These are phyloP conservation scores for Sycobia sp. DNA, from an alignment of 1,140 invertebrate genomes.

Conservation along the genomic window DNA sequence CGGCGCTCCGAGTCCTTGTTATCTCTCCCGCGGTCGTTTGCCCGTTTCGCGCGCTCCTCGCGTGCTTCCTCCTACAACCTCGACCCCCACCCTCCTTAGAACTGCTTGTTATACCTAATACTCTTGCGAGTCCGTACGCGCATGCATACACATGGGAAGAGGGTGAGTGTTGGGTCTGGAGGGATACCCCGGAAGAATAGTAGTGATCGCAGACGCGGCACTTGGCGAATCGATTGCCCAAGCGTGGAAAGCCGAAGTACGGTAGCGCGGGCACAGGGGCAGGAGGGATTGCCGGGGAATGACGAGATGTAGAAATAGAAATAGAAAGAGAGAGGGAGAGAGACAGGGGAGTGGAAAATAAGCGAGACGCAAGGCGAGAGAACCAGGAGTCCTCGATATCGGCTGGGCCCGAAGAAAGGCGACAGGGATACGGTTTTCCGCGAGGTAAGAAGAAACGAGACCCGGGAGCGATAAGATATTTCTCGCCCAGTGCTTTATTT, in stretches of 20 bases:
- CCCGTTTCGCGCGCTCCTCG: constrained; percentile 13
- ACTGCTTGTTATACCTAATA: constrained; percentile 11
- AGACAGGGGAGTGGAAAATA: too few species aligned
- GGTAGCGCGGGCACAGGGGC: too few species aligned
- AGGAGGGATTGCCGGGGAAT: background rate
- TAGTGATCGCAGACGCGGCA: constrained; percentile 1
- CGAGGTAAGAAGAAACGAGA: constrained; percentile 37
- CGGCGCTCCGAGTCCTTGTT: constrained; percentile 50
- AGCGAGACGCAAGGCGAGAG: background rate
- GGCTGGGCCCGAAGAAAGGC: too few species aligned
- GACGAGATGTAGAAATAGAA: background rate
- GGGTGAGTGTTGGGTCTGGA: too few species aligned
- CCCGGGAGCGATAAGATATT: constrained; percentile 48
- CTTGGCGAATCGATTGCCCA: constrained; percentile 9
- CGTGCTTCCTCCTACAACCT: too few species aligned
- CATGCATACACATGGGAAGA: too few species aligned
- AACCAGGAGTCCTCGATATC: constrained; percentile 31
- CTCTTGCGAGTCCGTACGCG: too few species aligned
- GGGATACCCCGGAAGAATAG: background rate
- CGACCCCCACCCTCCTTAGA: background rate
- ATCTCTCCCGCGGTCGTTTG: constrained; percentile 41
- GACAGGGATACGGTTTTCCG: constrained; percentile 22
- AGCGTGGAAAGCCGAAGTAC: background rate
- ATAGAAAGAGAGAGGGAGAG: background rate
- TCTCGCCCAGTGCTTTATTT: constrained; percentile 44